Base-by-base conservation (phyloP, 2,113 vertebrate species). In the Vulpes ferrilata region DNA sequence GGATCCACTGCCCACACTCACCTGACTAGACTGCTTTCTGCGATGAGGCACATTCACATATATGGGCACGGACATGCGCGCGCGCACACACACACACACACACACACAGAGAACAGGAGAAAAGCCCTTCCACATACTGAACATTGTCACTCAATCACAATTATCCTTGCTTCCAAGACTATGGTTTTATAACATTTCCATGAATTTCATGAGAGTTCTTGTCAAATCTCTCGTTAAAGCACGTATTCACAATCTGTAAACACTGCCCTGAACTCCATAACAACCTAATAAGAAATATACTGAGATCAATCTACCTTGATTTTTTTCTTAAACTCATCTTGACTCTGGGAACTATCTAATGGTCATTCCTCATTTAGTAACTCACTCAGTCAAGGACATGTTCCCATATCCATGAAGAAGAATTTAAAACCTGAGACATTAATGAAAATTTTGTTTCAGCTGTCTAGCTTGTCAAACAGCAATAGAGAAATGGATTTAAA, bases 371-470 rank as follows among this genome's bases (percentile, higher is more conserved):
- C 30, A 71, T 27, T 90, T 76, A 64, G 69, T 38, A 80, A 80
- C 76, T 80, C 74, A 90, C 7, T 79, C 51, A 13, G 32, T 78
- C 48, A 79, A 69, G 23, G 78, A 51, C 51, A 74, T 20, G 32
- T 38, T 74, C n/a, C 55, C 53, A 59, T 23, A 74, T 82, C 55
- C 48, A 86, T 73, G 65, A 60, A 83, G 83, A 87, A 95, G 32
- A 85, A 92, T 81, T 32, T 30, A 76, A 83, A 78, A 80, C 48
- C 30, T 76, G 86, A 80, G 73, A 79, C 79, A 89, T 60, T 82
- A 81, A 82, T 60, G 15, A 62, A 95, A 82, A 62, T 59, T 84
- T 95, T 74, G 20, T 48, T 97, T 95, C 27, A 92, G 35, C 69
- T 91, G 55, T 87, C 87, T 48, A 53, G 73, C 8, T 90, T 93